Evolutionary conservation across 2,888 invertebrate genomes (phyloP), one percentile per base, ranked within the genome.

Genomic region (Eupithecia exiguata): DNA sequence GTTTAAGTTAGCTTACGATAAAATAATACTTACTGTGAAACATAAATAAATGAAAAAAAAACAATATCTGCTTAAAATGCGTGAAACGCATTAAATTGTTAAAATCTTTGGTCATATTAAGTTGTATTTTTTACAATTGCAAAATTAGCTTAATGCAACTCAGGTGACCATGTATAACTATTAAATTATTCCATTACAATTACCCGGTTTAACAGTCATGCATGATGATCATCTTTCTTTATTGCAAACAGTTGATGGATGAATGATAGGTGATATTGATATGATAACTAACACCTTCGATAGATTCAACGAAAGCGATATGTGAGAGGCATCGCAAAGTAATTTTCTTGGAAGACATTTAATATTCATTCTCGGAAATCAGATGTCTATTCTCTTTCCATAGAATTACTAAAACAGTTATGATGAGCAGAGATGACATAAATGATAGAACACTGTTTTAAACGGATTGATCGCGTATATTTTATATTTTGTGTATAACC

Each of bases 321-420:
- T 69, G 61, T 35, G 58, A 66, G 68, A 71, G 46, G 40, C 58
- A 61, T 74, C 46, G 66, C 69, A 74, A 71, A 69, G 67, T 71
- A 71, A 62, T 25, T 63, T 76, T 76, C 72, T 72, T 49, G n/a
- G 76, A 76, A 72, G 21, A 62, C 1, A 12, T 72, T 68, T 68
- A 68, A 74, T 46, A 65, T 21, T 38, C 66, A 58, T 76, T 72
- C 72, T 72, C 35, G 65, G 72, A 74, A 74, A 66, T 38, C 12
- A n/a, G 10, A 36, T 12, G 21, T 21, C 66, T 66, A 66, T 66
- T 43, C 40, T 43, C 2, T 65, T 61, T 63, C 36, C 40, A 65
- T 5, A 65, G 18, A 38, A 25, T 21, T 40, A 14, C 40, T 66
- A 4, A 14, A 66, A n/a, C 38, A 14, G 40, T 66, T 66, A 66